These are phyloP conservation scores for Chionomys nivalis DNA, from an alignment of 2,113 vertebrate genomes.

Conservation along the genomic window DNA sequence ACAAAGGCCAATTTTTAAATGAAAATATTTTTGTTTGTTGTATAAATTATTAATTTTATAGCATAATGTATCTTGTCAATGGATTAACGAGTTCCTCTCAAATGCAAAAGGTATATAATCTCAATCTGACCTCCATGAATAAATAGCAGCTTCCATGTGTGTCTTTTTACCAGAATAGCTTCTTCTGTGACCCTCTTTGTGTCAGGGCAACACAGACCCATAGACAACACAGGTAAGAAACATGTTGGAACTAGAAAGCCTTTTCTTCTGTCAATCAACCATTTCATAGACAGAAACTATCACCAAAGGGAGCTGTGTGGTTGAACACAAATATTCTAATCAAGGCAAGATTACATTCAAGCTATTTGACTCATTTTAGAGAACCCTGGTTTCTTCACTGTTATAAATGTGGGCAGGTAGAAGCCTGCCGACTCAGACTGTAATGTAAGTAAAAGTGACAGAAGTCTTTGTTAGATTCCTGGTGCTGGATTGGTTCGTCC, in stretches of 20 bases:
- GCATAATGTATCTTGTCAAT: background rate
- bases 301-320: constrained; percentile 7
- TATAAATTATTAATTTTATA: constrained; percentile 9
- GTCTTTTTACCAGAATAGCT: constrained; percentile 21
- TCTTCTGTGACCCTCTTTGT: constrained; percentile 13
- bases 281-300: constrained; percentile 39
- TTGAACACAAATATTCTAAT: constrained; percentile 62
- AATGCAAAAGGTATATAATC: constrained; percentile 1
- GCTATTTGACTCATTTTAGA: constrained; percentile 19
- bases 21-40: constrained; percentile 3
- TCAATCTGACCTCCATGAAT: constrained; percentile 54
- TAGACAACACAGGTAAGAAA: background rate
- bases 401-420: constrained; percentile 47
- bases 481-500: background rate
- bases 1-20: constrained; percentile 12
- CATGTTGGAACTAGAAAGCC: constrained; percentile 21
- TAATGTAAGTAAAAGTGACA: constrained; percentile 41
- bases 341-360: constrained; percentile 58
- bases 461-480: constrained; percentile 47
- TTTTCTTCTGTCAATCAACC: constrained; percentile 66
- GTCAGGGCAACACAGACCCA: background rate
- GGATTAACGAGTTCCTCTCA: background rate
- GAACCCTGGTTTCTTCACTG: constrained; percentile 18
- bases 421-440: constrained; percentile 30
- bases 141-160: constrained; percentile 36